These are phyloP conservation scores for Ophiodon elongatus DNA, from an alignment of 2,113 vertebrate genomes.

Conservation along the genomic window DNA sequence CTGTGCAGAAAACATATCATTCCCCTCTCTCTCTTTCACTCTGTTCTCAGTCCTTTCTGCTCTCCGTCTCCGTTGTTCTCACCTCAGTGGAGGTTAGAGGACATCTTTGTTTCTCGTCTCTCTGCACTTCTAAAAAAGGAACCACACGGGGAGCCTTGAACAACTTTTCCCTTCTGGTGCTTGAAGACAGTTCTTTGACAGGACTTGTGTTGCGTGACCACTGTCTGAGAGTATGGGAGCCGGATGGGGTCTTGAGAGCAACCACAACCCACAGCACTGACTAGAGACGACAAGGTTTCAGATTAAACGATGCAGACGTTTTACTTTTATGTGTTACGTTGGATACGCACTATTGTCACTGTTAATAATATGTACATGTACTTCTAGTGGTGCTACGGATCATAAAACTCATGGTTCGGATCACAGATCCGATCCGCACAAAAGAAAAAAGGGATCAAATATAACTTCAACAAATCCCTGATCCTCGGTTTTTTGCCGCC, in stretches of 20 bases:
- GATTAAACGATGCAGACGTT: background rate
- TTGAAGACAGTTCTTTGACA: constrained; percentile 3
- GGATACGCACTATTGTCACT: background rate
- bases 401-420: no score
- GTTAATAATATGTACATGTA: background rate
- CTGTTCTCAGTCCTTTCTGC: background rate
- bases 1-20: background rate
- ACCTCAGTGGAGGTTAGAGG: background rate
- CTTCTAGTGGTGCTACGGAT: no score
- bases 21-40: background rate
- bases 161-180: background rate
- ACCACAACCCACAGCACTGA: background rate
- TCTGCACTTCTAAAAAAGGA: constrained; percentile 3
- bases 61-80: background rate
- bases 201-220: constrained; percentile 4
- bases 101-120: constrained; percentile 10
- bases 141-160: background rate
- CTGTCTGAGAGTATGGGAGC: background rate
- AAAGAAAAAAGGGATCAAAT: no score
- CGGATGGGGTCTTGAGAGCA: background rate
- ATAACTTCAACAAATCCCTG: no score
- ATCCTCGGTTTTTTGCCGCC: no score
- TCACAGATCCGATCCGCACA: no score
- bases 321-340: background rate
- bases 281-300: background rate